Evolutionary conservation across 2,797 vertebrate species (phyloP), one percentile per base, ranked within the genome.

Genomic region (Clarias laeviceps): DNA sequence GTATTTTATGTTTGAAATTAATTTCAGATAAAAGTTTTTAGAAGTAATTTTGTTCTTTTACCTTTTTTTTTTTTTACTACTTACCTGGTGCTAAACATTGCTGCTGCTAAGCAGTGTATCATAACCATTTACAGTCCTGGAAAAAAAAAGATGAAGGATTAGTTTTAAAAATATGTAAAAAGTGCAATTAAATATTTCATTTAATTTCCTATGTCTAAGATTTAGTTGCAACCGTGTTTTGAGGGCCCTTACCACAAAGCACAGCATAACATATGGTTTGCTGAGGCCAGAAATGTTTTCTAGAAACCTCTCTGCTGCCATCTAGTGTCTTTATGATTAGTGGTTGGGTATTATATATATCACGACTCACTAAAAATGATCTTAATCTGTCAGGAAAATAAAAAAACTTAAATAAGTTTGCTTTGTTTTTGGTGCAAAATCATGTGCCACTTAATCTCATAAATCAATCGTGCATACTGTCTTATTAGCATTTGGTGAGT

Each of bases 261-360:
- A 50, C 50, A 29, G 9, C 2, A 14, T 69, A 2, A 45, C 14
- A 14, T 37, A 45, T 70, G 20, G 9, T 34, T 9, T 64, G 11
- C 2, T 57, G 40, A 29, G 45, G 56, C 2, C 34, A 3, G 7
- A 14, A 59, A 70, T 12, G 9, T 62, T 50, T 74, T 29, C 65
- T 45, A 66, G 50, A 11, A 56, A 80, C 11, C 0, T 61, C 37
- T 80, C 68, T 84, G 86, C 76, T 87, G 82, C 82, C 82, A 83
- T 84, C 82, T 80, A 87, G 85, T 86, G 85, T 50, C 4, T 34
- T 9, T 77, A 5, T 18, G 54, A 68, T 68, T 34, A 76, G 32
- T 82, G 80, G 6, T 0, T 69, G 12, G 32, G 6, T 1, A 65
- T 57, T 57, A 6, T 12, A 78, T 61, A 40, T 29, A 4, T 56